Base-by-base conservation (phyloP, 2,888 invertebrate genomes). In the Nemotelus pantherinus region DNA sequence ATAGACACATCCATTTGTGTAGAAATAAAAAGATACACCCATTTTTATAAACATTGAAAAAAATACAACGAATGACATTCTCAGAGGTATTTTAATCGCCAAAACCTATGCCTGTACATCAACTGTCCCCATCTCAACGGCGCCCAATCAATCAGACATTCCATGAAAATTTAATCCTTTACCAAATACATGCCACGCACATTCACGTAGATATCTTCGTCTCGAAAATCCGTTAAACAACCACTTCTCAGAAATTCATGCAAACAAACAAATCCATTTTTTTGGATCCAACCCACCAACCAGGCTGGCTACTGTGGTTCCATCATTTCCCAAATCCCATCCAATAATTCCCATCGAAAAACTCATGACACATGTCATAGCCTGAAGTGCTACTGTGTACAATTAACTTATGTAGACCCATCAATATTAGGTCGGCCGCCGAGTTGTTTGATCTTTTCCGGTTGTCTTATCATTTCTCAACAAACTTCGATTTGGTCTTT, bases 341-440 rank as follows among this genome's bases (percentile, higher is more conserved):
- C 10, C 57, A 57, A 10, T 10, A 25, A 57, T 25, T 57, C 57
- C 57, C n/a, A 3, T 57, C 25, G 57, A 25, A 25, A 57, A 25
- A 25, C 25, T 10, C 60, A 60, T 60, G 60, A 60, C 60, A 60
- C 60, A 60, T 60, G 60, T 60, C 60, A 60, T 60, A 60, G 60
- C 60, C 60, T 41, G 43, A 60, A 60, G 60, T 60, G 60, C 60
- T 60, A 60, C 60, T 60, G 60, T 60, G 41, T 60, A 43, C 41
- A 60, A 7, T 7, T 39, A 60, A 25, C 43, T 60, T 39, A 60
- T 43, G 7, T 60, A 7, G 60, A 7, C 60, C 39, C 60, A 60
- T 60, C 60, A 60, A 60, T 60, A 25, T 25, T 57, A 25, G 25
- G 60, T 60, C 60, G 60, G 60, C 25, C 41, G 41, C 39, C 25